Base-by-base conservation (phyloP, 2,888 invertebrate genomes). In the Linnaemya tessellans region DNA sequence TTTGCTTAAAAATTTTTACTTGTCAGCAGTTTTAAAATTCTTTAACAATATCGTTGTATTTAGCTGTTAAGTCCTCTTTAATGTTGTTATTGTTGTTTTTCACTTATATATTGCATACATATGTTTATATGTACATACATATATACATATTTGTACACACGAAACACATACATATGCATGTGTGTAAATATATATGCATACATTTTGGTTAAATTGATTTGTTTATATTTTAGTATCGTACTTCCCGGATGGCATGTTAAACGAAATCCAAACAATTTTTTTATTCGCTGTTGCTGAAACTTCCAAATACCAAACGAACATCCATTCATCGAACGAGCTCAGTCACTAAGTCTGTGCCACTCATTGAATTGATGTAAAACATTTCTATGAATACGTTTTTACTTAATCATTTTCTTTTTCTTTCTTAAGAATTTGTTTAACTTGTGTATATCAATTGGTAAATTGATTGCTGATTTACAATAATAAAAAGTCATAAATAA, bases 181-280 rank as follows among this genome's bases (percentile, higher is more conserved):
- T 43, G 15, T 25, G 56, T 8, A 65, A 3, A 67, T 35, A 46
- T 25, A 20, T 35, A 20, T 35, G 20, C 62, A 46, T 20, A 35
- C 67, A 49, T 74, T 56, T 77, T 62, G 54, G n/a, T 70, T 81
- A 62, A 71, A 88, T 88, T 89, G 89, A 89, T 88, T 90, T 90
- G 91, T 91, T 90, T 90, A 90, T 88, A 87, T 89, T 88, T 88
- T 89, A 86, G 87, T 88, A 89, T 89, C 88, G 88, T 88, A 91
- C 91, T 90, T 90, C 90, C 90, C 90, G 90, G 91, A 90, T 90
- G 90, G 90, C 88, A 88, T 89, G 90, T 88, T 90, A 88, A 90
- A 88, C 87, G 90, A 90, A 89, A 88, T 89, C 89, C 88, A 91
- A 90, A 90, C 89, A 91, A 88, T 88, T 86, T 30, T 30, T 78